Evolutionary conservation across 2,113 vertebrate genomes (phyloP).

Genomic region (Oceanites oceanicus): DNA sequence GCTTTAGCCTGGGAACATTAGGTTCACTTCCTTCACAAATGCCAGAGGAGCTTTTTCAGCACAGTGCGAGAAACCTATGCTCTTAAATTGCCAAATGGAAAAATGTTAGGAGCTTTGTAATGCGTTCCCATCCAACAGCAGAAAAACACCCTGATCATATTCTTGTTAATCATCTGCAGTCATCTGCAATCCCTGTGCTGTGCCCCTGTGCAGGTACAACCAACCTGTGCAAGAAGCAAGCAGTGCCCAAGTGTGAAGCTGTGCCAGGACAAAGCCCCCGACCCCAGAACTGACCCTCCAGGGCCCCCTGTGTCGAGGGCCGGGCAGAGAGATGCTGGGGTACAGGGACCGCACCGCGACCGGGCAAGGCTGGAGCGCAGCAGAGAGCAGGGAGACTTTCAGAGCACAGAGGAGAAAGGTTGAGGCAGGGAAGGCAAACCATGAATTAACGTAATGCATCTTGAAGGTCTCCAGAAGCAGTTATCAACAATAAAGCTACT

Average conservation of each 20-base stretch:
- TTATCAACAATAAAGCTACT: neutral
- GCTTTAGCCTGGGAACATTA: neutral
- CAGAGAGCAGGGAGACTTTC: neutral
- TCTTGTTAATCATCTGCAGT: neutral
- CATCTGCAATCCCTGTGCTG: neutral
- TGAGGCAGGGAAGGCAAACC: neutral
- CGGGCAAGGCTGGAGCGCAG: accelerated
- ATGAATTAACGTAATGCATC: neutral
- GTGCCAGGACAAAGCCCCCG: neutral
- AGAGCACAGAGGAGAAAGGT: neutral
- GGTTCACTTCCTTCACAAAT: neutral
- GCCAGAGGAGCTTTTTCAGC: neutral
- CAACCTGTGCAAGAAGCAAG: neutral
- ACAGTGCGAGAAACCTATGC: neutral
- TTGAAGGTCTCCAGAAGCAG: neutral
- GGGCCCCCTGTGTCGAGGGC: neutral
- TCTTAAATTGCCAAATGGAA: neutral
- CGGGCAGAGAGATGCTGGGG: neutral
- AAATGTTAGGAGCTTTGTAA: neutral
- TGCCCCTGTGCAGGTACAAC: neutral
- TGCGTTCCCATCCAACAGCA: neutral
- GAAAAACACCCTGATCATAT: neutral
- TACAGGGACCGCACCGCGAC: accelerated
- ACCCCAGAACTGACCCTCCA: neutral
- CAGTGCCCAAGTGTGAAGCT: neutral